These are phyloP conservation scores for Bathynomus jamesi DNA, from an alignment of 1,140 invertebrate genomes.

Conservation along the genomic window DNA sequence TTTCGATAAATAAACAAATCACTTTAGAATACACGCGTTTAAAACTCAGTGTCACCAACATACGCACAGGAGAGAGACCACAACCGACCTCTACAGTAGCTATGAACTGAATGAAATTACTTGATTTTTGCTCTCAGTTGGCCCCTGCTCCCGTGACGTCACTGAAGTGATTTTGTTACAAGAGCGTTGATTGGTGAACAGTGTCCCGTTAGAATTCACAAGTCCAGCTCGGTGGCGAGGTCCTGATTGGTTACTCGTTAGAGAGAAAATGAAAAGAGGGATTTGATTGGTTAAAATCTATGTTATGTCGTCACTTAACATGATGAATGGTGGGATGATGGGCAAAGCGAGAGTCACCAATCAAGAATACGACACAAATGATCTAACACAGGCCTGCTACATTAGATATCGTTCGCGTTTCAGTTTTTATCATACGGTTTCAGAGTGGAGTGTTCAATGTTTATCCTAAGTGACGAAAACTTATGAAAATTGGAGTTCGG, in stretches of 20 bases:
- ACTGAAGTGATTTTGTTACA: slow-evolving; percentile 23
- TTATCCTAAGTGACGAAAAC: slow-evolving; percentile 1
- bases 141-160: slow-evolving; percentile 27
- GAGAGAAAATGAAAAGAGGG: slow-evolving; percentile 28
- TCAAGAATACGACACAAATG: slow-evolving; percentile 37
- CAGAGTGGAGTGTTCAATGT: neutral
- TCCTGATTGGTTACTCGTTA: slow-evolving; percentile 22
- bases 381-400: slow-evolving; percentile 28
- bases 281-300: slow-evolving; percentile 33
- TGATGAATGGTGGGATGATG: slow-evolving; percentile 38
- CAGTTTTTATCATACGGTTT: neutral
- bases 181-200: slow-evolving; percentile 20
- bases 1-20: too few relatives aligned
- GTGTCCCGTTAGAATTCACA: slow-evolving; percentile 35
- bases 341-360: slow-evolving; percentile 37
- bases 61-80: too few relatives aligned
- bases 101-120: slow-evolving; percentile 33
- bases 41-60: too few relatives aligned
- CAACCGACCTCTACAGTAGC: slow-evolving; percentile 19
- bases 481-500: neutral
- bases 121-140: slow-evolving; percentile 34
- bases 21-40: too few relatives aligned
- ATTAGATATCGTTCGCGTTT: neutral
- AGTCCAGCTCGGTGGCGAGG: slow-evolving; percentile 15
- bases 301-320: slow-evolving; percentile 38